Evolutionary conservation across 2,888 invertebrate species (phyloP).

Genomic region (Meghimatium bilineatum): DNA sequence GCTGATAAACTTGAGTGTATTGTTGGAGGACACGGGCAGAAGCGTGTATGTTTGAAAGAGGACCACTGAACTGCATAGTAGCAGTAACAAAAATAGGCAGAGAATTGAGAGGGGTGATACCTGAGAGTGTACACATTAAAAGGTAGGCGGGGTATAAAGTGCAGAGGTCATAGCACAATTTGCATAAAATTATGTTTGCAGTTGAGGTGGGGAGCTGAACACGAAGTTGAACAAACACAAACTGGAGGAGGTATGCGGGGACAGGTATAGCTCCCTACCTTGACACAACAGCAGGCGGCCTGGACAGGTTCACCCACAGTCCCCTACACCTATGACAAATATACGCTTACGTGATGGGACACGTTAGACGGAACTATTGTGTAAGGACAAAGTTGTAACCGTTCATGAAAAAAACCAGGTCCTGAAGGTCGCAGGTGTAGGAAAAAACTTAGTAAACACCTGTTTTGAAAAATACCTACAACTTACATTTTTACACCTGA

Average conservation of each 20-base stretch:
- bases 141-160: not conserved
- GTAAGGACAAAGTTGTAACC: not conserved
- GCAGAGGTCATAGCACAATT: not conserved
- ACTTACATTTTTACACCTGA: not conserved
- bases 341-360: not conserved
- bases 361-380: not conserved
- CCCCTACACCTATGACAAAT: not conserved
- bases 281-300: not conserved
- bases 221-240: not conserved
- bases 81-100: not conserved
- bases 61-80: not conserved
- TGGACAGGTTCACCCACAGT: not conserved
- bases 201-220: not conserved
- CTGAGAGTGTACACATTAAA: not conserved
- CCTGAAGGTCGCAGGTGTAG: not conserved
- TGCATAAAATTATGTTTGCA: constrained; percentile 2
- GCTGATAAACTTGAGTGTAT: not conserved
- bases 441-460: not conserved
- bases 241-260: not conserved
- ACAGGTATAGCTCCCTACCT: not conserved
- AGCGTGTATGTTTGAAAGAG: not conserved
- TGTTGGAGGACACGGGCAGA: not conserved
- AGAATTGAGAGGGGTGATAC: not conserved
- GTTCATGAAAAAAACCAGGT: not conserved
- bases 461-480: constrained; percentile 1